Conservation (phyloP, 2,797 vertebrate genomes). For the Sebastes flavidus region DNA sequence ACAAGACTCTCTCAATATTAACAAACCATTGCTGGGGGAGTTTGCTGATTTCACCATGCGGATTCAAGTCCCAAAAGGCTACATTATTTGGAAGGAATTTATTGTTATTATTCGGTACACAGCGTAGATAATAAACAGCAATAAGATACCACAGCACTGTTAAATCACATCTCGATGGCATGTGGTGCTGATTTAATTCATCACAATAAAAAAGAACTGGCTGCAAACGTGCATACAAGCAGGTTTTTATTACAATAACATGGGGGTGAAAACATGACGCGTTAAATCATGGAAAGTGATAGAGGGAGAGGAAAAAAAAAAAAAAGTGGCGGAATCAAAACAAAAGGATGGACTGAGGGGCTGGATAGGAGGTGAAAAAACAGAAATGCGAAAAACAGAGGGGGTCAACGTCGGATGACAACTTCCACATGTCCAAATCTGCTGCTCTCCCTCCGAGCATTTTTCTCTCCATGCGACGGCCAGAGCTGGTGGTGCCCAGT, state of each 20-base stretch:
- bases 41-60: constrained; percentile 63
- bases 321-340: constrained; percentile 27
- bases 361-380: constrained; percentile 42
- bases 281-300: constrained; percentile 73
- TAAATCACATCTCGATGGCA: constrained; percentile 72
- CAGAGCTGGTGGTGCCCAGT: constrained; percentile 68
- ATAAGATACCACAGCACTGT: constrained; percentile 69
- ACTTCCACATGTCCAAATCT: constrained; percentile 82
- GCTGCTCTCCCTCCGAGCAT: constrained; percentile 75
- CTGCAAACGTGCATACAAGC: constrained; percentile 65
- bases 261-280: constrained; percentile 54
- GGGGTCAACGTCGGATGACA: constrained; percentile 81
- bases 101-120: constrained; percentile 77
- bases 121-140: constrained; percentile 75
- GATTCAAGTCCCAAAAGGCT: constrained; percentile 65
- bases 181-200: constrained; percentile 80
- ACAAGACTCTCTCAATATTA: constrained; percentile 77
- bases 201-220: constrained; percentile 66
- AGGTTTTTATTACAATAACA: constrained; percentile 71
- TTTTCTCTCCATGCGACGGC: constrained; percentile 71
- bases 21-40: constrained; percentile 68
- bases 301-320: constrained; percentile 43
- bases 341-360: constrained; percentile 51
- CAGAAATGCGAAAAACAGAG: constrained; percentile 66
- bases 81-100: constrained; percentile 81